Percentiles rank a stretch among this genome's conserved stretches.
Conservation (phyloP, 2,888 invertebrate genomes). For the Tipula helvola region DNA sequence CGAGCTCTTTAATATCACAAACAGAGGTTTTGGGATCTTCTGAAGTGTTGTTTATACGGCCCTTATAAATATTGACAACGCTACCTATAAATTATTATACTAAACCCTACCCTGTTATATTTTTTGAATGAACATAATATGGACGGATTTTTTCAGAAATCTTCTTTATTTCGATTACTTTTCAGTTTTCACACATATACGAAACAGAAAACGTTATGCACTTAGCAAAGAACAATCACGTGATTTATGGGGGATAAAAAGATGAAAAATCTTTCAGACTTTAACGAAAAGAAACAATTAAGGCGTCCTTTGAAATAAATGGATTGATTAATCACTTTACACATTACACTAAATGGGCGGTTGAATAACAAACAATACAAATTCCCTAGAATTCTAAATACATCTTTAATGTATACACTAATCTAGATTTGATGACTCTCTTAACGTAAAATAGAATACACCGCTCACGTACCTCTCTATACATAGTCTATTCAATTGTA, state of each 20-base stretch:
- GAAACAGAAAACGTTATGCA: neutral
- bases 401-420: neutral
- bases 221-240: neutral
- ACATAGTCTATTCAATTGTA: neutral
- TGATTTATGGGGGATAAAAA: neutral
- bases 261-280: neutral
- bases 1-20: too few species aligned
- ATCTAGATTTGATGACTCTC: neutral
- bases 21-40: too few species aligned
- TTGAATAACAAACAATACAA: neutral
- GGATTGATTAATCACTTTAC: conserved; percentile 4
- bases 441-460: neutral
- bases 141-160: too few species aligned
- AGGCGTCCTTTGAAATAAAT: neutral
- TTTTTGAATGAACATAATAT: too few species aligned
- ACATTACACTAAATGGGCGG: neutral
- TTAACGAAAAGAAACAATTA: neutral
- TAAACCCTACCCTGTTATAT: too few species aligned
- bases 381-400: neutral
- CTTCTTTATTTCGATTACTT: too few species aligned
- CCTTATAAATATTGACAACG: too few species aligned
- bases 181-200: too few species aligned
- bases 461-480: neutral
- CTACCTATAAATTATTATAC: too few species aligned
- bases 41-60: too few species aligned